phyloP scores from a whole-genome alignment of 2,113 vertebrate genomes.

The Solea solea region DNA sequence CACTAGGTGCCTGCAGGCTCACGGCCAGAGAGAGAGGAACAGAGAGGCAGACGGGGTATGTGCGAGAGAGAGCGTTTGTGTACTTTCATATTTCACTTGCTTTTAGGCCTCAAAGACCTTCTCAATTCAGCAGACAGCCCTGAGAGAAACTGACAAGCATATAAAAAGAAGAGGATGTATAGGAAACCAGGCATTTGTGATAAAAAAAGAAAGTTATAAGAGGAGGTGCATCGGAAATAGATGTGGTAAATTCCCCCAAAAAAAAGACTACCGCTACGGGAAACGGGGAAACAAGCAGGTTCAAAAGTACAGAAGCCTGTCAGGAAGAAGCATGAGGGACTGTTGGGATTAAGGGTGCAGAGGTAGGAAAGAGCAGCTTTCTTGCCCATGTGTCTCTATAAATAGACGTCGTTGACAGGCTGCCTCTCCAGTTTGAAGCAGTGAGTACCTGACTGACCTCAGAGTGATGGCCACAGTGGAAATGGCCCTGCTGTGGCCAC shows the following conservation, averaged over 20 bases:
- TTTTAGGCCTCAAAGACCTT: slow-evolving; percentile 24
- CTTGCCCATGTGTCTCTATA: slow-evolving; percentile 35
- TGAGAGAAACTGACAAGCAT: slow-evolving; percentile 26
- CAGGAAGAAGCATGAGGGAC: background rate
- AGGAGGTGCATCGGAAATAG: background rate
- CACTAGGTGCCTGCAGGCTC: slow-evolving; percentile 22
- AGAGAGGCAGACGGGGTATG: slow-evolving; percentile 1
- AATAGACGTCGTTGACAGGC: slow-evolving; percentile 47
- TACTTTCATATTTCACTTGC: slow-evolving; percentile 10
- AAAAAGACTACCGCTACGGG: background rate
- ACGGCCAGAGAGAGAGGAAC: slow-evolving; percentile 16
- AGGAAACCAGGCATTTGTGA: background rate
- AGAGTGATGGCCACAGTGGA: slow-evolving; percentile 7
- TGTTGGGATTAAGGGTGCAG: too few relatives aligned
- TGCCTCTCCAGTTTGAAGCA: slow-evolving; percentile 18
- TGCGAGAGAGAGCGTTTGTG: slow-evolving; percentile 10
- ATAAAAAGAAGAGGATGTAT: slow-evolving; percentile 27
- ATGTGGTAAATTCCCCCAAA: background rate
- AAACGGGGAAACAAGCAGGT: slow-evolving; percentile 10
- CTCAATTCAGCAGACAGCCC: slow-evolving; percentile 29
- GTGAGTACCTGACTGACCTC: slow-evolving; percentile 23
- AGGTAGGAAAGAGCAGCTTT: slow-evolving; percentile 1
- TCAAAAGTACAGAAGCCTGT: slow-evolving; percentile 22
- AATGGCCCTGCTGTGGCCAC: slow-evolving; percentile 7
- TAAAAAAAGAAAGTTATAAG: slow-evolving; percentile 14